Evolutionary conservation across 2,797 vertebrate species (phyloP).

Genomic region (Agapornis canus): DNA sequence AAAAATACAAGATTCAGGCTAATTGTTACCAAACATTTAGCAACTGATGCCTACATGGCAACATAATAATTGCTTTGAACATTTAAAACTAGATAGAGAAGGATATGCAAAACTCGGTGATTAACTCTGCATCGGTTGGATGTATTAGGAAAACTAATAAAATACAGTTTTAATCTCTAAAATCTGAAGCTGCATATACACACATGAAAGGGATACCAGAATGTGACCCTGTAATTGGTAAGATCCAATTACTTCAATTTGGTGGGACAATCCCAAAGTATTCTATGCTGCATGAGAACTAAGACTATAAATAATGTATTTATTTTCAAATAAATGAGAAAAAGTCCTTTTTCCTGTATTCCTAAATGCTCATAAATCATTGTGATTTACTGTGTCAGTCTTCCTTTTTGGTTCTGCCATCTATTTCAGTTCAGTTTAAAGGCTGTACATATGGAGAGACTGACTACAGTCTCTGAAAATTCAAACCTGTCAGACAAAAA

Average conservation of each 20-base stretch:
- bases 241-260: constrained; percentile 15
- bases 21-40: constrained; percentile 4
- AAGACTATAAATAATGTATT: constrained; percentile 23
- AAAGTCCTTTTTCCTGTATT: not conserved
- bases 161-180: not conserved
- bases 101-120: not conserved
- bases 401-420: constrained; percentile 21
- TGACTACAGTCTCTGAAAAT: constrained; percentile 42
- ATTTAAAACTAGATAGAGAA: not conserved
- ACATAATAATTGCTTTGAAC: not conserved
- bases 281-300: not conserved
- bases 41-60: not conserved
- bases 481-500: not conserved
- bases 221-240: constrained; percentile 26
- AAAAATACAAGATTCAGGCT: not conserved
- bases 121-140: not conserved
- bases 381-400: constrained; percentile 7
- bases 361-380: constrained; percentile 24
- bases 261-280: not conserved
- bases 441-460: not conserved
- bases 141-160: not conserved
- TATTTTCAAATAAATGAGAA: constrained; percentile 39
- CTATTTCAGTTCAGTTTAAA: constrained; percentile 21
- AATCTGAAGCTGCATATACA: not conserved
- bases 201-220: not conserved